Conservation (phyloP, 2,113 vertebrate genomes). For the Coreoperca whiteheadi region DNA sequence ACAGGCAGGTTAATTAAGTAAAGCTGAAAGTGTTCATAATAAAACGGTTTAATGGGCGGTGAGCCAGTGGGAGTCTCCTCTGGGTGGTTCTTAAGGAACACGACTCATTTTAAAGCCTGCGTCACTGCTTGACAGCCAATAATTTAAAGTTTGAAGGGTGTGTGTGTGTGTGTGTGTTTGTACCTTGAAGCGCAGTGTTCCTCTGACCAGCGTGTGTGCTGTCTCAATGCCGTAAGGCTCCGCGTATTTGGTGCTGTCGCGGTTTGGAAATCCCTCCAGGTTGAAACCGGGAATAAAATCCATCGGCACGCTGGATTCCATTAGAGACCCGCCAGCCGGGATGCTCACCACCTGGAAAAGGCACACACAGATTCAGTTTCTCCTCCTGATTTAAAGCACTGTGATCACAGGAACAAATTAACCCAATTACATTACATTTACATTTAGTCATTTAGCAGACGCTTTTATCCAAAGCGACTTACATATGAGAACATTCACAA, state of each 20-base stretch:
- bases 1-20: background rate
- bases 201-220: conserved; percentile 92
- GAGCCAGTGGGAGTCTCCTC: background rate
- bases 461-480: too few species aligned
- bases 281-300: conserved; percentile 95
- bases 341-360: conserved; percentile 82
- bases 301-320: conserved; percentile 88
- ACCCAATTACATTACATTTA: too few species aligned
- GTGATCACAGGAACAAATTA: too few species aligned
- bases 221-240: conserved; percentile 90
- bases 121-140: too few species aligned
- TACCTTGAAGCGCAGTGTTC: conserved; percentile 95
- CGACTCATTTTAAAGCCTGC: too few species aligned
- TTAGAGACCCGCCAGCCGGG: conserved; percentile 87
- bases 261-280: conserved; percentile 95
- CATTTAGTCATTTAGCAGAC: too few species aligned
- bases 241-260: conserved; percentile 94
- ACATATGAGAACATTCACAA: too few species aligned
- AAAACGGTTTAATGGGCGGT: too few species aligned
- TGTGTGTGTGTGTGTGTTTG: background rate
- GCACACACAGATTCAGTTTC: background rate
- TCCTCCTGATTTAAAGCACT: background rate
- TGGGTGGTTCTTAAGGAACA: too few species aligned
- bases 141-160: too few species aligned
- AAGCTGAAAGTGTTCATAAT: background rate